Evolutionary conservation across 2,113 vertebrate species (phyloP).

Genomic region (Paratilapia polleni): DNA sequence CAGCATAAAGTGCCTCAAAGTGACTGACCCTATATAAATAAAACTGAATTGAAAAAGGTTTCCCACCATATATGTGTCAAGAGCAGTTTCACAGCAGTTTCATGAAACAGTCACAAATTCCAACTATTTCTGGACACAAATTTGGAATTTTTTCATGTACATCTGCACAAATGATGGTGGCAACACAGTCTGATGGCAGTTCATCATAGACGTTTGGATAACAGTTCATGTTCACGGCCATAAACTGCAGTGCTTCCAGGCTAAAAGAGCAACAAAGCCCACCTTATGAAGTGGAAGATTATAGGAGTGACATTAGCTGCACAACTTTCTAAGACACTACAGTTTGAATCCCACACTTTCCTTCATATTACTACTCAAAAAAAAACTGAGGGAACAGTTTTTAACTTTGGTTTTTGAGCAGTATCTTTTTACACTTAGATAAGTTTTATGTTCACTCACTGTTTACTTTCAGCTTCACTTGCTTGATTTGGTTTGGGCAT

Average conservation of each 20-base stretch:
- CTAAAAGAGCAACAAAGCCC: background rate
- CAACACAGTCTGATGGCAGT: background rate
- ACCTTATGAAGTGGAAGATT: background rate
- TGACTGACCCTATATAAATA: background rate
- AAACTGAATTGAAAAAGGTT: background rate
- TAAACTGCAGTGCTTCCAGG: background rate
- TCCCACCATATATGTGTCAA: background rate
- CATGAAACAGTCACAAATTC: background rate
- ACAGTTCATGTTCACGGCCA: background rate
- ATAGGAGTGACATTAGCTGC: too few species aligned
- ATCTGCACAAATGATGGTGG: background rate
- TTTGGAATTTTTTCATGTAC: too few species aligned
- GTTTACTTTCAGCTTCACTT: background rate
- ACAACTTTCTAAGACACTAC: background rate
- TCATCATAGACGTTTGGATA: background rate
- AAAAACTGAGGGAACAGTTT: background rate
- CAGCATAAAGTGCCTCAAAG: background rate
- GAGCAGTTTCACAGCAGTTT: background rate
- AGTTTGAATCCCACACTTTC: background rate
- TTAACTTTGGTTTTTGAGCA: background rate
- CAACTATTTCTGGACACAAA: too few species aligned
- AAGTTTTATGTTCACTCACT: background rate
- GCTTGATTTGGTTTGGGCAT: background rate
- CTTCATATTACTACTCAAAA: background rate
- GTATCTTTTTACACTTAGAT: background rate